Percentiles rank a stretch among this genome's conserved stretches.
Conservation (phyloP, 2,113 vertebrate genomes). For the Otocyon megalotis region DNA sequence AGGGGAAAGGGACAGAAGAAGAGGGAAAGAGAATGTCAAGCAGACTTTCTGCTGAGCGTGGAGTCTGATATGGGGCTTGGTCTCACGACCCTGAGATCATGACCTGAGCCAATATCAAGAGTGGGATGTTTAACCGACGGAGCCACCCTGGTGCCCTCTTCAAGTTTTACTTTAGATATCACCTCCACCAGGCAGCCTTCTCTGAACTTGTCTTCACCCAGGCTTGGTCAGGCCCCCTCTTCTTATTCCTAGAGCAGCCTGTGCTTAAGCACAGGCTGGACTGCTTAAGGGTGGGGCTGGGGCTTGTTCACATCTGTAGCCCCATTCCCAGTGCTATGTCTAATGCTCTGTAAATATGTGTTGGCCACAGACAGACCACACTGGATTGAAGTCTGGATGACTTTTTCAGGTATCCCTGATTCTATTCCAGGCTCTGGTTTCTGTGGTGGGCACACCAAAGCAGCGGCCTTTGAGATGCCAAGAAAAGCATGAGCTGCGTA, state of each 20-base stretch:
- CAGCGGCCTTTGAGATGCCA: neutral
- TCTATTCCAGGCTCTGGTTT: constrained; percentile 64
- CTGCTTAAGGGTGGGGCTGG: neutral
- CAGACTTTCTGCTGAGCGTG: neutral
- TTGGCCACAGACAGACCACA: neutral
- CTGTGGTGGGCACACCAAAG: constrained; percentile 41
- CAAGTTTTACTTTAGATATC: neutral
- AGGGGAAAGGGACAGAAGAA: neutral
- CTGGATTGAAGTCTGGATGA: neutral
- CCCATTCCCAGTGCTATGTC: neutral
- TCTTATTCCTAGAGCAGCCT: neutral
- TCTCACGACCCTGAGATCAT: neutral
- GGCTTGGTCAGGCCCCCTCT: neutral
- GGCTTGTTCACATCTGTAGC: neutral
- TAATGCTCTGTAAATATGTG: neutral
- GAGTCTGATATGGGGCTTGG: neutral
- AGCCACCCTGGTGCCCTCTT: neutral
- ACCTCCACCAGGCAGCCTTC: neutral
- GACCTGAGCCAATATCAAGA: neutral
- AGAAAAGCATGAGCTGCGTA: neutral
- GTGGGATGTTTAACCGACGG: neutral
- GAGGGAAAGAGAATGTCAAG: neutral
- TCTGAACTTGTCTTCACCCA: neutral
- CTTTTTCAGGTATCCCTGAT: neutral
- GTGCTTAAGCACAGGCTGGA: neutral